Conservation (phyloP, 2,888 invertebrate genomes). For the Biston stratarius region DNA sequence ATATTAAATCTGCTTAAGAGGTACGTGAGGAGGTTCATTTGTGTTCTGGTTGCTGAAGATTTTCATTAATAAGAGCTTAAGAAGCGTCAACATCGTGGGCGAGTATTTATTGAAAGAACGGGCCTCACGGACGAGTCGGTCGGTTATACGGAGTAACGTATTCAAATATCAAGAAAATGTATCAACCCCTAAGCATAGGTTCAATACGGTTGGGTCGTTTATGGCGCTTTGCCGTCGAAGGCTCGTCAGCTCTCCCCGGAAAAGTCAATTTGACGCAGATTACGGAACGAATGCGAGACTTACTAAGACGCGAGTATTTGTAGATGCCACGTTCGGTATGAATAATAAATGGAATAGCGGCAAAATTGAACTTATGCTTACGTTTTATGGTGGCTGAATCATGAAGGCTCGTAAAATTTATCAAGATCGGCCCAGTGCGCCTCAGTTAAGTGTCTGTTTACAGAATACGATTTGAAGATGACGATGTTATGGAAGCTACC, state of each 20-base stretch:
- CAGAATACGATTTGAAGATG: slow-evolving; percentile 16
- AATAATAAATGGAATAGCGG: slow-evolving; percentile 59
- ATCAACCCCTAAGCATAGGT: slow-evolving; percentile 76
- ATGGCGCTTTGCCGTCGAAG: slow-evolving; percentile 80
- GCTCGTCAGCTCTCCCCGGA: slow-evolving; percentile 81
- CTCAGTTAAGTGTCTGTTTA: slow-evolving; percentile 26
- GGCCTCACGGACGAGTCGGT: slow-evolving; percentile 39
- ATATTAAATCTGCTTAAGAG: slow-evolving; percentile 64
- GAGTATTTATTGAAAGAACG: slow-evolving; percentile 74
- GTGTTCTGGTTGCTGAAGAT: slow-evolving; percentile 53
- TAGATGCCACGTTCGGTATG: slow-evolving; percentile 61
- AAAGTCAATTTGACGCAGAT: slow-evolving; percentile 84
- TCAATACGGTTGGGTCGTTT: slow-evolving; percentile 83
- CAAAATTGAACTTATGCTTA: slow-evolving; percentile 40
- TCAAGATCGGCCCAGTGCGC: slow-evolving; percentile 27
- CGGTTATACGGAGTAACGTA: slow-evolving; percentile 75
- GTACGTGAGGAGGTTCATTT: slow-evolving; percentile 54
- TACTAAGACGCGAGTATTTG: slow-evolving; percentile 71
- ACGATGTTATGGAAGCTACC: background rate
- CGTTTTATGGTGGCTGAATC: slow-evolving; percentile 38
- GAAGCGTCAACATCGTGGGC: slow-evolving; percentile 61
- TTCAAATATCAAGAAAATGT: slow-evolving; percentile 84
- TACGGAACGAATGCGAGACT: slow-evolving; percentile 73
- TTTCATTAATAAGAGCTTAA: slow-evolving; percentile 73
- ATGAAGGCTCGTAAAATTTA: slow-evolving; percentile 33